phyloP scores from a whole-genome alignment of 2,113 vertebrate species.

The Apaloderma vittatum region DNA sequence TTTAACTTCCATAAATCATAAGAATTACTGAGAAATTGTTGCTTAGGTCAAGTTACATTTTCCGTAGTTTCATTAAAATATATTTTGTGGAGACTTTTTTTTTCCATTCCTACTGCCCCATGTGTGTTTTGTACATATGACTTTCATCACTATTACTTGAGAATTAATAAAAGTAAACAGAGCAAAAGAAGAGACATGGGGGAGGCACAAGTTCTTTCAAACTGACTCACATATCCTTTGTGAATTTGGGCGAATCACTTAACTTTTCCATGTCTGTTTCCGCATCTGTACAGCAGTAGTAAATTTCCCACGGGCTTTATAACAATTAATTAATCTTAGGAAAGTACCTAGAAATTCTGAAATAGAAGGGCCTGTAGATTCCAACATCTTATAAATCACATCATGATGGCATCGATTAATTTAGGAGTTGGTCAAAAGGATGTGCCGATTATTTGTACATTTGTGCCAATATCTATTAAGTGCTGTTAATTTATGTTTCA shows the following conservation, averaged over 20 bases:
- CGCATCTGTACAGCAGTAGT: slow-evolving; percentile 16
- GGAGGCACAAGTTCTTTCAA: neutral
- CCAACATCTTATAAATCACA: neutral
- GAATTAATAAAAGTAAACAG: slow-evolving; percentile 13
- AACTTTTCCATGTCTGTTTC: neutral
- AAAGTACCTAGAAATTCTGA: slow-evolving; percentile 17
- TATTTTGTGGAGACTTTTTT: neutral
- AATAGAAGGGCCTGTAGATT: neutral
- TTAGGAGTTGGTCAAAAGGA: neutral
- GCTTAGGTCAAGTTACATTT: neutral
- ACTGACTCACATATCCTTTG: neutral
- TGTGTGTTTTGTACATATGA: neutral
- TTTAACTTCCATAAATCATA: slow-evolving; percentile 26
- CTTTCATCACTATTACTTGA: neutral
- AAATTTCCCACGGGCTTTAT: slow-evolving; percentile 13
- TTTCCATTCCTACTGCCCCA: neutral
- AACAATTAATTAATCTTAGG: slow-evolving; percentile 21
- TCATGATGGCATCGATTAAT: neutral
- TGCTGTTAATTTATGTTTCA: neutral
- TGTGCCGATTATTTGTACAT: neutral
- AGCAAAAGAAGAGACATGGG: neutral
- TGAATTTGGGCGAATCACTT: neutral
- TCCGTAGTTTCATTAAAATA: neutral
- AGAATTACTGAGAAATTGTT: neutral
- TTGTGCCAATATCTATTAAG: neutral